Base-by-base conservation (phyloP, 2,113 vertebrate genomes). In the Phodopus roborovskii region DNA sequence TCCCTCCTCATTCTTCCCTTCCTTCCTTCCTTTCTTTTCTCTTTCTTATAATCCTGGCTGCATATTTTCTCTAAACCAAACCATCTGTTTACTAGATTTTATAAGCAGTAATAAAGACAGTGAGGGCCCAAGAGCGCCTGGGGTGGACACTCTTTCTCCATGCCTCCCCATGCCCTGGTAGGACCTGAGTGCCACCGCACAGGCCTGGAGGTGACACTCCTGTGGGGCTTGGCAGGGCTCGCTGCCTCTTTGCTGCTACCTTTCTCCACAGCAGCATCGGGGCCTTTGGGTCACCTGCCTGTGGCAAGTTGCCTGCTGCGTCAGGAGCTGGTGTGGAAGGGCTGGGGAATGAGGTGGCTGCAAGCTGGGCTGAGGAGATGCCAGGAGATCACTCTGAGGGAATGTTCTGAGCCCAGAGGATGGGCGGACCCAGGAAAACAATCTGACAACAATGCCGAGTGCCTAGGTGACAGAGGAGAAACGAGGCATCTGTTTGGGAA, bases 61-160 rank as follows among this genome's bases (percentile, higher is more conserved):
- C 96, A 93, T 94, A 96, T 83, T 95, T 97, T 81, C 94, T 94
- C 60, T 97, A 97, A 98, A 90, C 84, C 93, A 94, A 97, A 97
- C 97, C 97, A 96, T 92, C 96, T 97, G 97, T 90, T 95, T 88
- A 68, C 93, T 58, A 70, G 95, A 42, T 93, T 88, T 97, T 92
- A 83, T 20, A 88, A 97, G 96, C 78, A 39, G 92, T 68, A 22
- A 87, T 88, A 81, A 96, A 88, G 93, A 7, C 26, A 58, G 20
- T 0, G 11, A 83, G 45, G 91, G 64, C 64, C 78, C 22, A 4
- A n/a, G 88, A 12, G 50, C n/a, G 53, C 8, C 9, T 16, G 39
- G 66, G 88, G 79, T 62, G 58, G 53, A 87, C 20, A 15, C 91
- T 30, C n/a, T 39, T 50, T 50, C 28, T 24, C 7, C 75, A 20